Evolutionary conservation across 2,797 vertebrate genomes (phyloP).

Genomic region (Cichlasoma orientale): DNA sequence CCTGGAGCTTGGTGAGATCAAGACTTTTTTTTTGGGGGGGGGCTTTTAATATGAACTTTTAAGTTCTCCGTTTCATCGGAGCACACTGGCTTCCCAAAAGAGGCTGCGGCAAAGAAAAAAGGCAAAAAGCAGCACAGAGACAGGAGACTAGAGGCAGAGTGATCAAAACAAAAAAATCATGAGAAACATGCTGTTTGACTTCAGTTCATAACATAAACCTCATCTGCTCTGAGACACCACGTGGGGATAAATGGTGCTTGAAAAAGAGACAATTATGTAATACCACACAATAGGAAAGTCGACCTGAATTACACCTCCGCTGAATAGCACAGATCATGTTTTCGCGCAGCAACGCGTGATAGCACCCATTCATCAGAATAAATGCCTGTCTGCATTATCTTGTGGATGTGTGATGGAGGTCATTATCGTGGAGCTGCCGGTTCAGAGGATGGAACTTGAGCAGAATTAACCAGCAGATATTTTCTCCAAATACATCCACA

Average conservation of each 20-base stretch:
- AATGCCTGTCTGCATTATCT: slow-evolving; percentile 19
- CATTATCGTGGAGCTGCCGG: slow-evolving; percentile 9
- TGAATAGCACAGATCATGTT: slow-evolving; percentile 17
- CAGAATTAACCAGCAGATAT: slow-evolving; percentile 23
- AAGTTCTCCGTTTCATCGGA: slow-evolving; percentile 55
- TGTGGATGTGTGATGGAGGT: slow-evolving; percentile 30
- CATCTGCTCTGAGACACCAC: slow-evolving; percentile 29
- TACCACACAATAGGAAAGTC: slow-evolving; percentile 11
- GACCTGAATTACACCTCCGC: slow-evolving; percentile 11
- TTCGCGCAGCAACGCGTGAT: not conserved
- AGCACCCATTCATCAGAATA: slow-evolving; percentile 19
- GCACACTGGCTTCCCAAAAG: slow-evolving; percentile 23
- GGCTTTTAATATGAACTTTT: slow-evolving; percentile 56
- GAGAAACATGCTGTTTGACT: slow-evolving; percentile 4
- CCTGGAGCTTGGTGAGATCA: slow-evolving; percentile 40
- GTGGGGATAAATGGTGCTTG: slow-evolving; percentile 15
- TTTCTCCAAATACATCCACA: slow-evolving; percentile 43
- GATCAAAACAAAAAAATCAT: not conserved
- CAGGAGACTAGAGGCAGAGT: not conserved
- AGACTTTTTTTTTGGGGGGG: slow-evolving; percentile 16
- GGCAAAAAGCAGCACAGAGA: not conserved
- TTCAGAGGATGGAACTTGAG: slow-evolving; percentile 35
- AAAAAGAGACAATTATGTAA: slow-evolving; percentile 53
- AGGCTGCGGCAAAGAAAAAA: slow-evolving; percentile 16
- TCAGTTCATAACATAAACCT: slow-evolving; percentile 27